Evolutionary conservation across 1,140 invertebrate genomes (phyloP).

Genomic region (Megalopta genalis): DNA sequence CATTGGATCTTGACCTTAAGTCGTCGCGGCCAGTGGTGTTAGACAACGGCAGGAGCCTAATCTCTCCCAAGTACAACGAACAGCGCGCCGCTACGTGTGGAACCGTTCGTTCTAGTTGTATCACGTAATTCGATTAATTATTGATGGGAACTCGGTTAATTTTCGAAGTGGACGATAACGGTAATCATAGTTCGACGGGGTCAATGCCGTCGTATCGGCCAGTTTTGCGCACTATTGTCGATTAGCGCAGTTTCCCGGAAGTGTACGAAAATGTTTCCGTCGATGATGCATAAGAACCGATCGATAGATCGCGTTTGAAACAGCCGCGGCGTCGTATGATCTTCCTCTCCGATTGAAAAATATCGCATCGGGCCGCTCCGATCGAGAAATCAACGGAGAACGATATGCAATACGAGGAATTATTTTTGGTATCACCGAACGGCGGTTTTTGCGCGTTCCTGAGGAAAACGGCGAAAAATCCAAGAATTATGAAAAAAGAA

Average conservation of each 20-base stretch:
- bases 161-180: conserved; percentile 1
- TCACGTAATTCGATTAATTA: neutral
- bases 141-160: conserved; percentile 10
- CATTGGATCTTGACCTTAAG: conserved; percentile 13
- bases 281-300: neutral
- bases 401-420: no score
- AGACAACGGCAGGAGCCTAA: conserved; percentile 8
- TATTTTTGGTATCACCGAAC: no score
- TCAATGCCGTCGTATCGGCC: neutral
- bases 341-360: no score
- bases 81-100: neutral
- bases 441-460: no score
- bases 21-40: neutral
- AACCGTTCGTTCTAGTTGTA: neutral
- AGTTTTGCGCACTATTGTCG: neutral
- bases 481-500: no score
- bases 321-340: no score
- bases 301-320: no score
- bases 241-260: neutral
- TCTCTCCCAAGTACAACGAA: conserved; percentile 1
- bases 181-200: neutral
- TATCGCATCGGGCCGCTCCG: no score
- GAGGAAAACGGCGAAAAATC: no score
- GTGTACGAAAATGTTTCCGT: neutral
- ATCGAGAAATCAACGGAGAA: no score